These are phyloP conservation scores for Zeugodacus cucurbitae DNA, from an alignment of 1,140 invertebrate genomes.

Conservation along the genomic window DNA sequence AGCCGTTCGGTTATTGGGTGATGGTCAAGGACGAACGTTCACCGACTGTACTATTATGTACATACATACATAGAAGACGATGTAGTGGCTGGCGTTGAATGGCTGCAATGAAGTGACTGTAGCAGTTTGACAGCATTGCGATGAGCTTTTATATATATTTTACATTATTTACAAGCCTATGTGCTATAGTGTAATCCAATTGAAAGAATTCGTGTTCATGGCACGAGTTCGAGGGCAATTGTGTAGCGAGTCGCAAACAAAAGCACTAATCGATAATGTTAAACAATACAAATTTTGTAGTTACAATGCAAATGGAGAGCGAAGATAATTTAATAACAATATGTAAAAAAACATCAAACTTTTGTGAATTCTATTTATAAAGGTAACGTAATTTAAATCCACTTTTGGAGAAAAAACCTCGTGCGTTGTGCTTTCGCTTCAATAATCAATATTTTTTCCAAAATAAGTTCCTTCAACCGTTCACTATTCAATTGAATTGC, in stretches of 20 bases:
- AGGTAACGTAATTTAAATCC: no score
- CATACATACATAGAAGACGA: not conserved
- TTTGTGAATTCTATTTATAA: no score
- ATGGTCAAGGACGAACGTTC: slow-evolving; percentile 9
- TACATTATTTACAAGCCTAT: not conserved
- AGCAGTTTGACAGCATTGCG: not conserved
- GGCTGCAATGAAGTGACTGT: not conserved
- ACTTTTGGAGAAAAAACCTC: not conserved
- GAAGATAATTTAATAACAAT: no score
- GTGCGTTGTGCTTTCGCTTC: not conserved
- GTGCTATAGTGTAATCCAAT: not conserved
- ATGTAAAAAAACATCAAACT: no score
- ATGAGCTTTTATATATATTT: not conserved
- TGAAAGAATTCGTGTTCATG: not conserved
- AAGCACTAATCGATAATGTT: not conserved
- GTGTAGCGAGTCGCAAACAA: not conserved
- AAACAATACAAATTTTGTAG: not conserved
- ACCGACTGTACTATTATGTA: not conserved
- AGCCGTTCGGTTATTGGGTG: slow-evolving; percentile 2
- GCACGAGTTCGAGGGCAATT: not conserved
- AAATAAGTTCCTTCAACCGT: not conserved
- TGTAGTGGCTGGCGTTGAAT: not conserved
- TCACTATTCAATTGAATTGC: not conserved
- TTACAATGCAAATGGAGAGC: not conserved
- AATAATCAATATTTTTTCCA: not conserved